Percentiles rank a stretch among this genome's conserved stretches.
Evolutionary conservation across 2,888 invertebrate species (phyloP).

Genomic region (Eucriotettix oculatus): DNA sequence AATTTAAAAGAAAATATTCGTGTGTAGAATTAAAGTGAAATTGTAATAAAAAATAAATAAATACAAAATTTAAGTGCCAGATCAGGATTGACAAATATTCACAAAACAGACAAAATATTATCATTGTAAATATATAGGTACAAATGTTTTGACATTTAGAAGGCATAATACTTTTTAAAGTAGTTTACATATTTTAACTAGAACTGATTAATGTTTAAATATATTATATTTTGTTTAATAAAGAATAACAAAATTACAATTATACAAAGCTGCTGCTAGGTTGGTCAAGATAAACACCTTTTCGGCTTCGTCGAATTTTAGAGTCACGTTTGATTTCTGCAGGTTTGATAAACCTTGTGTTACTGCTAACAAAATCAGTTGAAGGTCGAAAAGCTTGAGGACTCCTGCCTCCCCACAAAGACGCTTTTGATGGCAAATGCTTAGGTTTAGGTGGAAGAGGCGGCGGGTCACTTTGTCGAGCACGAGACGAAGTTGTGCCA

Average conservation of each 20-base stretch:
- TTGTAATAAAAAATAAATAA: no score
- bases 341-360: slow-evolving; percentile 9
- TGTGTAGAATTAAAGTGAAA: no score
- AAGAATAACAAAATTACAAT: slow-evolving; percentile 9
- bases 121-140: no score
- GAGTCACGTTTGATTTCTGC: slow-evolving; percentile 18
- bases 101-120: no score
- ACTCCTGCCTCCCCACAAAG: slow-evolving; percentile 33
- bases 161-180: no score
- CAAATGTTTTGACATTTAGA: no score
- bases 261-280: slow-evolving; percentile 48
- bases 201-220: no score
- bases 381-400: slow-evolving; percentile 1
- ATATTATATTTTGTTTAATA: not conserved
- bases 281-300: slow-evolving; percentile 39
- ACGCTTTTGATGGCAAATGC: slow-evolving; percentile 44
- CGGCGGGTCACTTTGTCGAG: slow-evolving; percentile 31
- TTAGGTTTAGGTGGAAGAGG: slow-evolving; percentile 62
- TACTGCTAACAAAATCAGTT: slow-evolving; percentile 4
- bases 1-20: no score
- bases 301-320: slow-evolving; percentile 12
- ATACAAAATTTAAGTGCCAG: no score
- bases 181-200: no score
- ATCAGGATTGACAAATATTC: no score
- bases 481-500: not conserved